Evolutionary conservation across 2,113 vertebrate genomes (phyloP).

Genomic region (Excalfactoria chinensis): DNA sequence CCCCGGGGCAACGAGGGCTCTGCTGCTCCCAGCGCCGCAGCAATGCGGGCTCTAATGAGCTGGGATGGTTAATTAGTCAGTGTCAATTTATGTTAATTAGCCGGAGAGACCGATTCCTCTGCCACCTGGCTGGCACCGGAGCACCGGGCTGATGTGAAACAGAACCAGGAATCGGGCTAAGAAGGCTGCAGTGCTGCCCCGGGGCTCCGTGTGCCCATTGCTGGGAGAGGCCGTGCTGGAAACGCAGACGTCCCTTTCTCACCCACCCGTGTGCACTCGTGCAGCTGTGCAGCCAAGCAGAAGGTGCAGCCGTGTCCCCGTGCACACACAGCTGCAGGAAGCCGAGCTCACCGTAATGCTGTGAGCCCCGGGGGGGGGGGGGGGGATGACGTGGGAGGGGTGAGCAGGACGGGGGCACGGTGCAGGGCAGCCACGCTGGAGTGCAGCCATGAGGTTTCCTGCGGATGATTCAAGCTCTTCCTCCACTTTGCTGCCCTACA

Average conservation of each 20-base stretch:
- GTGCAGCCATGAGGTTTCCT: neutral
- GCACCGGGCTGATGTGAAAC: neutral
- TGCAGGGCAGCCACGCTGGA: neutral
- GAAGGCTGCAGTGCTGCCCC: neutral
- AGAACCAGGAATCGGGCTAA: neutral
- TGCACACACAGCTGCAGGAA: fast-evolving
- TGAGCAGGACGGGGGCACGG: no score
- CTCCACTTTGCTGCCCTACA: fast-evolving
- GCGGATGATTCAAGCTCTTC: fast-evolving
- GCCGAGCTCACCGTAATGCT: fast-evolving
- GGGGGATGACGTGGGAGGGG: fast-evolving
- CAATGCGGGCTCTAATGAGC: slow-evolving; percentile 12
- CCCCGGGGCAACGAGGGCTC: fast-evolving
- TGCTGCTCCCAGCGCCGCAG: neutral
- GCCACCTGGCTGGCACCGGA: neutral
- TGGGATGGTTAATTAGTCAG: slow-evolving; percentile 33
- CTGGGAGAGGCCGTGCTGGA: neutral
- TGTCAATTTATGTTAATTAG: slow-evolving; percentile 46
- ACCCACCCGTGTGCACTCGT: neutral
- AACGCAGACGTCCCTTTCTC: neutral
- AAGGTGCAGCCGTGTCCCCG: fast-evolving
- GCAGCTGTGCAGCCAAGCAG: neutral
- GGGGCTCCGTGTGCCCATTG: neutral
- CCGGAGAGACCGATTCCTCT: neutral
- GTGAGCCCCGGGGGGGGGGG: fast-evolving